Evolutionary conservation across 2,797 vertebrate species (phyloP).

Genomic region (Sebastes matsubarae): DNA sequence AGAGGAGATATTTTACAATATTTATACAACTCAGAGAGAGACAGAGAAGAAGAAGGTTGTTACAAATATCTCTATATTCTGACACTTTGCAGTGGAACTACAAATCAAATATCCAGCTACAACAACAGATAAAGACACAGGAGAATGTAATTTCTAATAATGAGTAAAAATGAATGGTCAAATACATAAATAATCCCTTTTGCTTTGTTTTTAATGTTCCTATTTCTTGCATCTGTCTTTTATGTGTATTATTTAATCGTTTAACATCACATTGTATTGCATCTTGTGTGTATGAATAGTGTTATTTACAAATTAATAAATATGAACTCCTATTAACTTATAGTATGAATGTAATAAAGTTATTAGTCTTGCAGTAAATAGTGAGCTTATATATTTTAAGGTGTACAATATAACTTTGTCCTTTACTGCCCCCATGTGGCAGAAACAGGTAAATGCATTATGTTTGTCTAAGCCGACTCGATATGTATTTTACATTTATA

Average conservation of each 20-base stretch:
- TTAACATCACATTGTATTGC: neutral
- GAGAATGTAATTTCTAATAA: neutral
- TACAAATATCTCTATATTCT: neutral
- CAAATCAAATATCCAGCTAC: neutral
- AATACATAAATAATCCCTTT: neutral
- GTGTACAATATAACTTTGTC: neutral
- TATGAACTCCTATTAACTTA: neutral
- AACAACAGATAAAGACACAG: neutral
- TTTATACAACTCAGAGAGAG: neutral
- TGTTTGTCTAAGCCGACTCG: neutral
- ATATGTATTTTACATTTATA: too few species aligned
- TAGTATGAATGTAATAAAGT: neutral
- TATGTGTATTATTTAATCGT: neutral
- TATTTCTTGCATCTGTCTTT: neutral
- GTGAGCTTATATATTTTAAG: neutral
- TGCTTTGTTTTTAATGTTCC: neutral
- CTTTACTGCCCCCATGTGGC: conserved; percentile 44
- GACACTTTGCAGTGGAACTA: neutral
- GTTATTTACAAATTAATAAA: neutral
- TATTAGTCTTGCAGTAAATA: neutral
- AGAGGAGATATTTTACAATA: neutral
- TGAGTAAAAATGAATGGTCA: neutral
- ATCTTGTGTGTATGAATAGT: neutral
- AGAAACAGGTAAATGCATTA: neutral
- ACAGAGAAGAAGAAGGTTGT: neutral